Percentiles rank a stretch among this genome's conserved stretches.
Evolutionary conservation across 2,888 invertebrate species (phyloP).

Genomic region (Drosophila kuntzei): DNA sequence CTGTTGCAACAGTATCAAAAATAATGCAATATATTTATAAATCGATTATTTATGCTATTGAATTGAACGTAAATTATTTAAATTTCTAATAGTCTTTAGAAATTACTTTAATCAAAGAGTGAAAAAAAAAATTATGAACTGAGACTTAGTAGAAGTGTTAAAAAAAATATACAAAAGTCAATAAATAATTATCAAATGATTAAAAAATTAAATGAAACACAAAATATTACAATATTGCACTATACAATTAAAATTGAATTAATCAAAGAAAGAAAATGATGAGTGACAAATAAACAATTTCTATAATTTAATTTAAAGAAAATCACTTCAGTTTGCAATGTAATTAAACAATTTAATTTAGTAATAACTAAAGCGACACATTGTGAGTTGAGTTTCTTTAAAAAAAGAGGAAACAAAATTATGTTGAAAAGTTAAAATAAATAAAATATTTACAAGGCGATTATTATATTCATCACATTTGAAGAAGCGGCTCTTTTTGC

Average conservation of each 20-base stretch:
- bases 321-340: background rate
- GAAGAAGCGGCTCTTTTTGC: background rate
- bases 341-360: background rate
- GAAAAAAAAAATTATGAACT: no score
- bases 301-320: background rate
- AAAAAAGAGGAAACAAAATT: no score
- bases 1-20: constrained; percentile 2
- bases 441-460: background rate
- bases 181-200: no score
- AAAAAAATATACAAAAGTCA: no score
- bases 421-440: background rate
- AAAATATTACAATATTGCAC: no score
- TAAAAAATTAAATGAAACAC: no score
- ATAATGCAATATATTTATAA: constrained; percentile 14
- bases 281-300: no score
- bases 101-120: background rate
- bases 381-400: no score
- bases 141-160: no score
- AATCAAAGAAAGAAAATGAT: no score
- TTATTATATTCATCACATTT: background rate
- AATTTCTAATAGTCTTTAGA: background rate
- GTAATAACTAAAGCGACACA: background rate
- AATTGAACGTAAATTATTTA: constrained; percentile 5
- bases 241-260: no score
- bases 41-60: constrained; percentile 29